These are phyloP conservation scores for Miltochrista miniata DNA, from an alignment of 2,888 invertebrate genomes.

Conservation along the genomic window DNA sequence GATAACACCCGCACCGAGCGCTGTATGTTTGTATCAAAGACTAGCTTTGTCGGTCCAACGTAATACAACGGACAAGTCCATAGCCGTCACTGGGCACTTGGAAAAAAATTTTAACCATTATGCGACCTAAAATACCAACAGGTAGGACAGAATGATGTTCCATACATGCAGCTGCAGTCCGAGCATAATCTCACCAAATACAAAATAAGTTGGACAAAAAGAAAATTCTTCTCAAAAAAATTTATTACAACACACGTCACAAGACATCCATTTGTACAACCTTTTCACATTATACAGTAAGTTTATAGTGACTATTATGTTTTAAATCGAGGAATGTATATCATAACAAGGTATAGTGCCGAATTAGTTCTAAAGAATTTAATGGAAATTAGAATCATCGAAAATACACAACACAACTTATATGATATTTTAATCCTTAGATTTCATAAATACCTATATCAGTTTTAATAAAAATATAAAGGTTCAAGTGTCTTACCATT, in stretches of 20 bases:
- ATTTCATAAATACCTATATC: conserved; percentile 13
- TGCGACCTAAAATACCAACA: too few relatives aligned
- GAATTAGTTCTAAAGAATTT: conserved; percentile 13
- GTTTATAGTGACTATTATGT: conserved; percentile 49
- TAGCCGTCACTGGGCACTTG: too few relatives aligned
- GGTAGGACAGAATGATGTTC: too few relatives aligned
- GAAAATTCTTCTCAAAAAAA: conserved; percentile 57
- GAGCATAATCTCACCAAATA: neutral
- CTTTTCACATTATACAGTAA: conserved; percentile 54
- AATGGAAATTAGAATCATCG: conserved; percentile 16
- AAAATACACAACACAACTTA: conserved; percentile 23
- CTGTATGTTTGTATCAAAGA: too few relatives aligned
- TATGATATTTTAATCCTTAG: conserved; percentile 23
- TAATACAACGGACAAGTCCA: too few relatives aligned
- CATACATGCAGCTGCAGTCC: too few relatives aligned
- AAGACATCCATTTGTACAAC: conserved; percentile 75
- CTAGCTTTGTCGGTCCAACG: too few relatives aligned
- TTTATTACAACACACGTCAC: conserved; percentile 77
- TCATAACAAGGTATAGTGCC: conserved; percentile 29
- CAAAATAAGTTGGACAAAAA: too few relatives aligned
- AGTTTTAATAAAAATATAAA: conserved; percentile 1
- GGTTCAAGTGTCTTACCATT: neutral
- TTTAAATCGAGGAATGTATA: conserved; percentile 42
- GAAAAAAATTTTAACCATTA: too few relatives aligned
- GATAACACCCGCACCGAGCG: too few relatives aligned